Conservation (phyloP, 1,140 invertebrate genomes). For the Tetramorium alpestre region DNA sequence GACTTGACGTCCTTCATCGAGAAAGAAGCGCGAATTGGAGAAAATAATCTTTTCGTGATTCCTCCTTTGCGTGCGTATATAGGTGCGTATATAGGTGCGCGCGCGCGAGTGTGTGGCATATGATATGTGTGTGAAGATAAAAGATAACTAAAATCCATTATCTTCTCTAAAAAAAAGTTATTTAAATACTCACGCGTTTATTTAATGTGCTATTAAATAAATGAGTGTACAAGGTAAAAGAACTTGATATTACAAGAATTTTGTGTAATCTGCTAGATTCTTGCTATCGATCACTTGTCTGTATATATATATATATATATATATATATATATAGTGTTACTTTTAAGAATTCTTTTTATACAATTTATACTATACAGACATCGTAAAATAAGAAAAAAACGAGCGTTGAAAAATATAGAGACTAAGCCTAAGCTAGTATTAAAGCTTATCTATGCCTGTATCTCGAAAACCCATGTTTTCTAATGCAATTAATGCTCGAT, state of each 20-base stretch:
- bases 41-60: slow-evolving; percentile 18
- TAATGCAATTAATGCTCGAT: not conserved
- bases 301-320: not conserved
- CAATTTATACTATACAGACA: not conserved
- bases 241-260: not conserved
- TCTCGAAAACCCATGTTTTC: not conserved
- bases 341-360: not conserved
- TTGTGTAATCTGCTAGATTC: not conserved
- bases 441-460: not conserved
- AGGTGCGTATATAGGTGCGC: too few relatives aligned
- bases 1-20: slow-evolving; percentile 52
- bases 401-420: not conserved
- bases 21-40: slow-evolving; percentile 56
- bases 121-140: not conserved
- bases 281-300: not conserved
- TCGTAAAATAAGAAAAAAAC: not conserved
- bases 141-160: not conserved
- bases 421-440: not conserved
- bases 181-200: not conserved
- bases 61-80: not conserved
- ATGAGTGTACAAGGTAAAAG: not conserved
- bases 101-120: too few relatives aligned
- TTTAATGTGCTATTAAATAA: not conserved
- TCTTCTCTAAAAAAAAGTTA: not conserved
- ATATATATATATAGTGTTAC: not conserved